phyloP scores from a whole-genome alignment of 2,888 invertebrate species.

The Oxyscelio sp. region DNA sequence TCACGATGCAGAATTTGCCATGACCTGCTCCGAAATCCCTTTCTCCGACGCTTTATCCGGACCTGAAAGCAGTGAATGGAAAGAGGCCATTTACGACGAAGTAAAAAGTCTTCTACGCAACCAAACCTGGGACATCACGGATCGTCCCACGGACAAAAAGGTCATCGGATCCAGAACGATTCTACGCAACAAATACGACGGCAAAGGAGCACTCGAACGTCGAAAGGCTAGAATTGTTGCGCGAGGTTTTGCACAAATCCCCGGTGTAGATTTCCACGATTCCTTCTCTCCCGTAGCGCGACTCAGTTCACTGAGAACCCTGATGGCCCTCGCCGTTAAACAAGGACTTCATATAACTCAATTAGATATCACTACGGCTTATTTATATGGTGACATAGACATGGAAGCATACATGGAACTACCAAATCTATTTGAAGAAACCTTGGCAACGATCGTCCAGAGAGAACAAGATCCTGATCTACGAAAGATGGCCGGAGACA shows the following conservation, averaged over 20 bases:
- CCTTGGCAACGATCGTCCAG: conserved; percentile 11
- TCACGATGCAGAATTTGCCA: conserved; percentile 13
- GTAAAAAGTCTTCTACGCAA: conserved; percentile 40
- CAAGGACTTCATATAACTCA: conserved; percentile 21
- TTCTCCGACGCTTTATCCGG: conserved; percentile 24
- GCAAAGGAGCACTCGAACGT: conserved; percentile 56
- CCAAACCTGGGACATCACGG: conserved; percentile 58
- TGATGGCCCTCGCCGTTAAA: conserved; percentile 42
- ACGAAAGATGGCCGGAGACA: neutral
- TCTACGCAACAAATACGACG: conserved; percentile 56
- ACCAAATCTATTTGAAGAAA: conserved; percentile 36
- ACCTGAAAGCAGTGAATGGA: conserved; percentile 53
- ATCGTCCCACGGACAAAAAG: conserved; percentile 3
- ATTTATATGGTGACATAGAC: conserved; percentile 53
- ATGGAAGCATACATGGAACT: conserved; percentile 53
- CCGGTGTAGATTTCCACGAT: conserved; percentile 69
- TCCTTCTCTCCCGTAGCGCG: conserved; percentile 55
- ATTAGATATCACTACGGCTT: conserved; percentile 56
- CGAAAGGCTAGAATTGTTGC: conserved; percentile 73
- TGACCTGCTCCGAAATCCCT: conserved; percentile 26
- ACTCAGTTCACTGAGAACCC: conserved; percentile 14
- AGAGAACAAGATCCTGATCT: neutral
- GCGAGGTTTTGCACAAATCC: conserved; percentile 60
- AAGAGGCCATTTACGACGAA: conserved; percentile 45
- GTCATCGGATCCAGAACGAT: conserved; percentile 49